Evolutionary conservation across 2,113 vertebrate species (phyloP), one percentile per base, ranked within the genome.

Genomic region (Osmerus eperlanus): DNA sequence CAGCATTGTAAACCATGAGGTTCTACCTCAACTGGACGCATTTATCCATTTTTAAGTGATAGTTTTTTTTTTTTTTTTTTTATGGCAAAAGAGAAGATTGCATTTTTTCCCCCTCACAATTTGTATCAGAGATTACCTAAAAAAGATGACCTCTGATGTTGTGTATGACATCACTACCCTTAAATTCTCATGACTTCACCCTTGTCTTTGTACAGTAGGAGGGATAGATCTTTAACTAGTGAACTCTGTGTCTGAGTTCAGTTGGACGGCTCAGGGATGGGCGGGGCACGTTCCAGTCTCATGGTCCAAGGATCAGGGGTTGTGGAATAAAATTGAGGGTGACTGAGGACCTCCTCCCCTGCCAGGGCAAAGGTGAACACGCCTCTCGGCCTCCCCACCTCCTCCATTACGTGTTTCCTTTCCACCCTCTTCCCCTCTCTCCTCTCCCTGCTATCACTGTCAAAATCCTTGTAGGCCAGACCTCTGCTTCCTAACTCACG

Each of bases 311-410:
- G 95, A 86, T 97, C 93, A 0, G 94, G 89, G 76, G 95, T 87
- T 0, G 89, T 54, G 13, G 93, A 88, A 72, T 96, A 98, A 87
- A 95, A 98, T 4, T 94, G 94, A 0, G 94, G 92, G 51, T 93
- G 90, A 0, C 92, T 85, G 0, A 98, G 92, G 80, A 92, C 89
- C 76, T 96, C 94, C 0, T 94, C 93, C 71, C 93, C 93, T 53
- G 95, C 93, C 81, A 99, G 87, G 12, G 96, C 85, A 0, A 98
- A 97, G 76, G 95, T 91, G 36, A 98, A 93, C 79, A 98, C 89
- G 73, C 95, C 92, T 4, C 94, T 92, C n/a, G 95, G 95, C 83
- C 95, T 92, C 86, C 95, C 93, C 71, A 93, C 91, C 86, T 95
- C 93, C 70, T 92, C 78, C 9, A 70, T 70, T 12, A 76, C 41